Base-by-base conservation (phyloP, 1,140 invertebrate species). In the Frieseomelitta varia region DNA sequence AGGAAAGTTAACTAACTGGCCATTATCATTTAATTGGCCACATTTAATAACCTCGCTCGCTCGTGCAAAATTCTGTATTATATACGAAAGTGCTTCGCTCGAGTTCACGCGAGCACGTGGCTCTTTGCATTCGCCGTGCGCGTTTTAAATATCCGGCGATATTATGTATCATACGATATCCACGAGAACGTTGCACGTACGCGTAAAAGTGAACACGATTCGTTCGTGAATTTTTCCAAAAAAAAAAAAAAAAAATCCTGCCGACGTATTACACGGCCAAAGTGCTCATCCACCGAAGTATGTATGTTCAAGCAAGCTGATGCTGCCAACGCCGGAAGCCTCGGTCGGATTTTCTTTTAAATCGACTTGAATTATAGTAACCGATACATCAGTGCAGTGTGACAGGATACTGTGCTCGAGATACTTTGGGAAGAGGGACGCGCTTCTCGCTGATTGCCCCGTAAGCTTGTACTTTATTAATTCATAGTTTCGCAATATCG, bases 401-500 rank as follows among this genome's bases (percentile, higher is more conserved):
- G 39, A 47, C 39, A 47, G 39, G 51, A n/a, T n/a, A n/a, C n/a
- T n/a, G n/a, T n/a, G n/a, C 27, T 72, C 12, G 47, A 51, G 17
- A 19, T 27, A 17, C 6, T 27, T 47, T n/a, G 19, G 24, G 53
- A 53, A 47, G 15, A 19, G 47, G 6, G 27, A 51, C 47, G 8
- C 27, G 71, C 2, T 34, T 34, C 24, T 21, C 27, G 53, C n/a
- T 27, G 39, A 51, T 73, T 51, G 15, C n/a, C n/a, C 11, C 11
- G 12, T 6, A 73, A 73, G 51, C 72, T 12, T 17, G 10, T 55
- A 55, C 30, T 73, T 73, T 73, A 73, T 73, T 73, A 73, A 55
- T 73, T 73, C 47, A 55, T 73, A 73, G 12, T n/a, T 15, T 30
- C 51, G 51, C 55, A 73, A 55, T 73, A 73, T 73, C 27, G 47